These are phyloP conservation scores for Germaria angustata DNA, from an alignment of 2,888 invertebrate species.

Conservation along the genomic window DNA sequence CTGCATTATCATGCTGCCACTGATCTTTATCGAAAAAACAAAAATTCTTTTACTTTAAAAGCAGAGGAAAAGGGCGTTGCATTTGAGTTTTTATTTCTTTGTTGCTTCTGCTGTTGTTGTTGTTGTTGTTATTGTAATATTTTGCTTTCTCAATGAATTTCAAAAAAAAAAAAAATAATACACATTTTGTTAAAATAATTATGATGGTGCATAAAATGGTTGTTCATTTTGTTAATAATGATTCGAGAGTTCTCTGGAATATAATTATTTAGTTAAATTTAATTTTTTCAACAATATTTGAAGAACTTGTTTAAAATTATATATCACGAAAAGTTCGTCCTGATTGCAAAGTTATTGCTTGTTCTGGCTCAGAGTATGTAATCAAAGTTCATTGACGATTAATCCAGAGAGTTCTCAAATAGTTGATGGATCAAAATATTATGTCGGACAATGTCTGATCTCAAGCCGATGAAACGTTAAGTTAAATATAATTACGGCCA, in stretches of 20 bases:
- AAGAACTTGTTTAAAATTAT: too few species aligned
- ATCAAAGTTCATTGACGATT: too few species aligned
- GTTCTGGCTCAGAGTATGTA: too few species aligned
- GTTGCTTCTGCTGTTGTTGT: background rate
- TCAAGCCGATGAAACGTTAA: too few species aligned
- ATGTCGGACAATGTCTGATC: too few species aligned
- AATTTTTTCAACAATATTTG: too few species aligned
- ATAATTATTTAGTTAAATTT: background rate
- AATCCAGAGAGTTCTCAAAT: too few species aligned
- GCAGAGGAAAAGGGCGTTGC: constrained; percentile 59
- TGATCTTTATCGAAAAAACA: constrained; percentile 46
- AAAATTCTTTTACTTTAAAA: background rate
- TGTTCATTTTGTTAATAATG: background rate
- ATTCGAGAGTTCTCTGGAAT: background rate
- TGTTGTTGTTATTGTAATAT: too few species aligned
- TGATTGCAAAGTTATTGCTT: too few species aligned
- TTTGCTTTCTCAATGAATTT: background rate
- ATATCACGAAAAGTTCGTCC: too few species aligned
- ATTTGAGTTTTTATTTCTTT: constrained; percentile 9
- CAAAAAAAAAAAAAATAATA: background rate
- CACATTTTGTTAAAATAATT: background rate
- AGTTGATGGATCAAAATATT: too few species aligned
- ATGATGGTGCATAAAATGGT: constrained; percentile 9
- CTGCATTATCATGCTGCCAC: constrained; percentile 61
- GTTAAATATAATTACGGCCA: too few species aligned